phyloP scores from a whole-genome alignment of 2,113 vertebrate genomes.

The Chinchilla lanigera region DNA sequence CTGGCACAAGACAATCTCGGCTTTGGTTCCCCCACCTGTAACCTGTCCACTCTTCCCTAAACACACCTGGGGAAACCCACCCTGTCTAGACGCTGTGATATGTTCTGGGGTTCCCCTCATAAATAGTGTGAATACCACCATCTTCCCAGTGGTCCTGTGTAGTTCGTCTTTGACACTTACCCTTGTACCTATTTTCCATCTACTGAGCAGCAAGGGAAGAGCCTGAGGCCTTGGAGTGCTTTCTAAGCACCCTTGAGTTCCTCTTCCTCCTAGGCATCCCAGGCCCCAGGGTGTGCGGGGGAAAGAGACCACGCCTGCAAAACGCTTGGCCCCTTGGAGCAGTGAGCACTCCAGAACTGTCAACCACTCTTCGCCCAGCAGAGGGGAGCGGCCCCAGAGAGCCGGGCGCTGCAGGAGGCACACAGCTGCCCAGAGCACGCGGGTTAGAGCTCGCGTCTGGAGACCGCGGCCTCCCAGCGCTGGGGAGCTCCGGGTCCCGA shows the following conservation, averaged over 20 bases:
- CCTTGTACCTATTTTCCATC: not conserved
- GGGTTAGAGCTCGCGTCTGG: not conserved
- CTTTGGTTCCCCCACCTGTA: not conserved
- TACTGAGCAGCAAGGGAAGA: not conserved
- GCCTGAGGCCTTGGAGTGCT: conserved; percentile 18
- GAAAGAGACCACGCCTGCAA: not conserved
- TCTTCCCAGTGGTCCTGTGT: not conserved
- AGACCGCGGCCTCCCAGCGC: not conserved
- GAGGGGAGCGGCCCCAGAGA: not conserved
- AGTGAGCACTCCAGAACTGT: conserved; percentile 23
- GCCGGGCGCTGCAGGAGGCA: not conserved
- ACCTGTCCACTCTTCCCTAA: not conserved
- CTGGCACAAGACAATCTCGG: not conserved
- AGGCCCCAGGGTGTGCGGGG: not conserved
- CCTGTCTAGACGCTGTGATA: not conserved
- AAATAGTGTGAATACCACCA: not conserved
- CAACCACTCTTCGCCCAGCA: conserved; percentile 26
- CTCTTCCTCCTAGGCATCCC: not conserved
- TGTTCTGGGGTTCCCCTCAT: not conserved
- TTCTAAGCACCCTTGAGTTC: not conserved
- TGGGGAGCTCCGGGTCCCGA: not conserved
- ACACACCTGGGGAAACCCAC: not conserved
- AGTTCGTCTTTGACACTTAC: not conserved
- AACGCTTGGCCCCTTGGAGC: not conserved
- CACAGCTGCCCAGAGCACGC: not conserved